Evolutionary conservation across 2,113 vertebrate species (phyloP), one percentile per base, ranked within the genome.

Genomic region (Danionella cerebrum): DNA sequence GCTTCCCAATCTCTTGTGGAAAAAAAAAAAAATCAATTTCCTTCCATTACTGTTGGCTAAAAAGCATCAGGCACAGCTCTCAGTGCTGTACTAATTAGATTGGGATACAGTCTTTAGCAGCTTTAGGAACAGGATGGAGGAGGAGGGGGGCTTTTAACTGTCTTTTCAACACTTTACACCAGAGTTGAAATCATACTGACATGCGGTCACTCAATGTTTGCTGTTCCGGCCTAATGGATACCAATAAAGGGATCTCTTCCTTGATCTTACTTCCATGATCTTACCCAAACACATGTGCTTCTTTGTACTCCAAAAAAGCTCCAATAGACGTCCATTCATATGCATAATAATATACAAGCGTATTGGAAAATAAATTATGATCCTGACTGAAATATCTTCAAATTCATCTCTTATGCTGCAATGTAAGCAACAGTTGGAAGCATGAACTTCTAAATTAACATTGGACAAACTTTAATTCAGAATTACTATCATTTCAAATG

Each of bases 61-160:
- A 76, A 75, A 53, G 71, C 65, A 53, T 69, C 45, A 14, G 36
- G 52, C 69, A 50, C 53, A 66, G 42, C 70, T 47, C 18, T 24
- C 68, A 69, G 73, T 76, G 60, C 68, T 54, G 16, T 24, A 14
- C 68, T 78, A 76, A 80, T 72, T 70, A 63, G 65, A 76, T 80
- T 76, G 50, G 36, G 73, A 73, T 60, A 64, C 50, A 12, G 21
- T 70, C 58, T 53, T 80, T 74, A 65, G 65, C 24, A 38, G 70
- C 14, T 44, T 60, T 48, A 58, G 60, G 69, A 66, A 55, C 66
- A 54, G 45, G 47, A 53, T 9, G 21, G 59, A 47, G 57, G 42
- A 55, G 55, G 3, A 33, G 24, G 41, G 13, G 54, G 12, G 27
- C 41, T 42, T 29, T 19, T 57, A 14, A 12, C 0, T 36, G 42